Percentiles rank a stretch among this genome's conserved stretches.
Conservation (phyloP, 2,888 invertebrate genomes). For the Hedya salicella region DNA sequence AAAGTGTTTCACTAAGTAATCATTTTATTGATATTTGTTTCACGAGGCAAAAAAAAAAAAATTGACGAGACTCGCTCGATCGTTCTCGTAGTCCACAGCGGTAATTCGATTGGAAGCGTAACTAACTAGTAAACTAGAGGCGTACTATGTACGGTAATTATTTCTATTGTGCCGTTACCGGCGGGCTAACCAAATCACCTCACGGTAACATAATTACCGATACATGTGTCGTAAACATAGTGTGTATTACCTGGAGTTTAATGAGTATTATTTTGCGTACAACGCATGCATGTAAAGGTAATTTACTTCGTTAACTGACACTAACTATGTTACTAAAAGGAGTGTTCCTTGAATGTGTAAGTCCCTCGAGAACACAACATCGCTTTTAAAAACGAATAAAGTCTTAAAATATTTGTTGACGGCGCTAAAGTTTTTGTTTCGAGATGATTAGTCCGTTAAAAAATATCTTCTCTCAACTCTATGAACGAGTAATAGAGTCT, state of each 20-base stretch:
- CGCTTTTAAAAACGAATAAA: not conserved
- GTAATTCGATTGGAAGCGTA: constrained; percentile 27
- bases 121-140: constrained; percentile 31
- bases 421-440: not conserved
- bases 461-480: no score
- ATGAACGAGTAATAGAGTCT: no score
- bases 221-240: constrained; percentile 48
- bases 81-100: not conserved
- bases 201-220: constrained; percentile 58
- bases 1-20: constrained; percentile 38
- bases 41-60: not conserved
- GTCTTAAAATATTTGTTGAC: constrained; percentile 3
- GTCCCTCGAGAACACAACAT: constrained; percentile 43
- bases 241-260: constrained; percentile 47
- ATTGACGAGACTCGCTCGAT: not conserved
- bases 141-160: constrained; percentile 35
- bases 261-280: constrained; percentile 58
- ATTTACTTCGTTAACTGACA: constrained; percentile 59
- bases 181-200: constrained; percentile 39
- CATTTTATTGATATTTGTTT: constrained; percentile 30
- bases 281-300: constrained; percentile 60
- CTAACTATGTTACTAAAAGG: constrained; percentile 51
- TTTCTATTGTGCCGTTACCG: constrained; percentile 42
- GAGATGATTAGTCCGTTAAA: no score
- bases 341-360: constrained; percentile 51